Base-by-base conservation (phyloP, 2,113 vertebrate species). In the Tonatia bakeri region DNA sequence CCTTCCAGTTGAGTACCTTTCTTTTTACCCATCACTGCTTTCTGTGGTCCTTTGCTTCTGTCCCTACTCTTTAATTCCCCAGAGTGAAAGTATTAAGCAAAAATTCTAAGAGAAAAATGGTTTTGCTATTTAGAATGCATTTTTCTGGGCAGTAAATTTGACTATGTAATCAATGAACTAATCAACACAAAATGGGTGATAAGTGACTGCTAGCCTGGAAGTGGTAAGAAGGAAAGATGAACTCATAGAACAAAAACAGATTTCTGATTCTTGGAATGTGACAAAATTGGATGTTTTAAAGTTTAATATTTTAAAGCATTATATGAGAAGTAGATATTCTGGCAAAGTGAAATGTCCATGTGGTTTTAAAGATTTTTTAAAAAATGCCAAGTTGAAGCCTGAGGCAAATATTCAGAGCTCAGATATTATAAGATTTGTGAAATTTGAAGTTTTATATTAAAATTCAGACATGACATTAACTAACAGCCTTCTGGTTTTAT, bases 371-470 rank as follows among this genome's bases (percentile, higher is more conserved):
- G 33, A 91, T 69, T 36, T 86, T 52, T 85, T 75, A 1, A 96
- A 1, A 96, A 97, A 97, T 97, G 91, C 61, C 96, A 97, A 93
- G 16, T 16, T 94, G 84, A 69, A 97, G 79, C 87, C 97, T 97
- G 65, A 59, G 43, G 96, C 79, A 95, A 98, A 96, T 90, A 84
- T 81, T 98, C 79, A 38, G 70, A 95, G 92, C 95, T 96, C 96
- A 96, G 95, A 97, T 95, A 96, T 97, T 91, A 97, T 77, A 90
- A 92, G 89, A 93, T 88, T 97, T 82, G 87, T 97, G 92, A 98
- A 94, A 96, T 85, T 73, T 26, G 67, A 84, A 91, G 61, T 79
- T 97, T 96, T 91, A 95, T 94, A 90, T 87, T 87, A 87, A 85
- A 96, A 89, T 76, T 43, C 54, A 96, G 70, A 92, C 67, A 77